Evolutionary conservation across 2,888 invertebrate species (phyloP).

Genomic region (Timandra comae): DNA sequence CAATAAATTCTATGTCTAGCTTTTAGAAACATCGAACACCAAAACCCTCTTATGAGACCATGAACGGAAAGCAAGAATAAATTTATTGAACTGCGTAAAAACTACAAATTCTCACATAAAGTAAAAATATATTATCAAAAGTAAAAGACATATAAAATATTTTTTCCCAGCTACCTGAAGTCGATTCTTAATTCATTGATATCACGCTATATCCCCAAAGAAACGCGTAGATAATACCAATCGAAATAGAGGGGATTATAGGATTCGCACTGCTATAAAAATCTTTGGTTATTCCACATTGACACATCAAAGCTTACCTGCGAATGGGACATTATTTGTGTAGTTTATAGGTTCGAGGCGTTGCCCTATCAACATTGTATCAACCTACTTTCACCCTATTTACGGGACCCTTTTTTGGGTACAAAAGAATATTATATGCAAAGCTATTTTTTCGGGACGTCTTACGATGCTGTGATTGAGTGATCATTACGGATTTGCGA

Average conservation of each 20-base stretch:
- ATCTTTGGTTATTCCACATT: constrained; percentile 10
- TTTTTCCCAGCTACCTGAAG: no score
- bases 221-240: constrained; percentile 1
- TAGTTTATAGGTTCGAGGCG: constrained; percentile 28
- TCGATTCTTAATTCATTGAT: no score
- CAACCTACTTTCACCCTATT: constrained; percentile 21
- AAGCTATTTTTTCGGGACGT: constrained; percentile 8
- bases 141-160: no score
- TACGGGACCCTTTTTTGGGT: constrained; percentile 17
- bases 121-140: no score
- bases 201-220: no score
- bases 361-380: constrained; percentile 28
- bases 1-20: no score
- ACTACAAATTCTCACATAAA: no score
- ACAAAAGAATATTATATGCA: constrained; percentile 19
- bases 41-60: no score
- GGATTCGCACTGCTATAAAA: constrained; percentile 1
- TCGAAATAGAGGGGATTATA: not conserved
- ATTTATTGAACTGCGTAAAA: no score
- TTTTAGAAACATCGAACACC: no score
- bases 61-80: no score
- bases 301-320: constrained; percentile 19
- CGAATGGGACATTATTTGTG: constrained; percentile 21
- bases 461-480: constrained; percentile 8
- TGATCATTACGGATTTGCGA: constrained; percentile 11